These are phyloP conservation scores for Silurus aristotelis DNA, from an alignment of 2,797 vertebrate genomes.

Conservation along the genomic window DNA sequence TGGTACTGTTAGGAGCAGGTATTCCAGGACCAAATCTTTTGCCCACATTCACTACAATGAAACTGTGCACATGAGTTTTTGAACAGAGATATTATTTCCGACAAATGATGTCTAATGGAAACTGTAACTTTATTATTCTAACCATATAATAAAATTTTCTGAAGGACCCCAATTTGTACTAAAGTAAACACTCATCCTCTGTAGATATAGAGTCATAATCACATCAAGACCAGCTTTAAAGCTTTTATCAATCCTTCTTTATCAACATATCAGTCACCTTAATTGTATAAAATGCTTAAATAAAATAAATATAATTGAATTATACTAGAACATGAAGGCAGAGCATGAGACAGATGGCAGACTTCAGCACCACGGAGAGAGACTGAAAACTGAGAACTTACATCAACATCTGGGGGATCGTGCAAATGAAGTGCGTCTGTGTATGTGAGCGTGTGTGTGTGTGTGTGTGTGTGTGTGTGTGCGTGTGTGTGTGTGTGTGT, in stretches of 20 bases:
- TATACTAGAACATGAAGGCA: background rate
- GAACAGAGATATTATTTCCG: background rate
- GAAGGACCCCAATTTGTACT: background rate
- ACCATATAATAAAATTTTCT: background rate
- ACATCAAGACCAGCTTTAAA: background rate
- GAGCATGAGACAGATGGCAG: constrained; percentile 6
- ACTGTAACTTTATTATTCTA: background rate
- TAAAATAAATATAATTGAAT: background rate
- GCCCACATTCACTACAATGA: background rate
- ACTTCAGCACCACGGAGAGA: constrained; percentile 46
- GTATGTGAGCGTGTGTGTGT: background rate
- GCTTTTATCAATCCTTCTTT: background rate
- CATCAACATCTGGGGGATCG: constrained; percentile 21
- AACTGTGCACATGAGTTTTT: background rate
- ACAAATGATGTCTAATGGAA: background rate
- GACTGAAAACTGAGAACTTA: constrained; percentile 25
- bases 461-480: background rate
- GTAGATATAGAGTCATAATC: background rate
- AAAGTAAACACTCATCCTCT: background rate
- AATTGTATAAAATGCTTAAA: background rate
- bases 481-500: background rate
- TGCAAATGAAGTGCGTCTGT: background rate
- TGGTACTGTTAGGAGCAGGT: background rate
- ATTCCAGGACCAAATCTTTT: background rate
- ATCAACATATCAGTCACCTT: background rate